Base-by-base conservation (phyloP, 2,797 vertebrate genomes). In the Gymnocypris eckloni region DNA sequence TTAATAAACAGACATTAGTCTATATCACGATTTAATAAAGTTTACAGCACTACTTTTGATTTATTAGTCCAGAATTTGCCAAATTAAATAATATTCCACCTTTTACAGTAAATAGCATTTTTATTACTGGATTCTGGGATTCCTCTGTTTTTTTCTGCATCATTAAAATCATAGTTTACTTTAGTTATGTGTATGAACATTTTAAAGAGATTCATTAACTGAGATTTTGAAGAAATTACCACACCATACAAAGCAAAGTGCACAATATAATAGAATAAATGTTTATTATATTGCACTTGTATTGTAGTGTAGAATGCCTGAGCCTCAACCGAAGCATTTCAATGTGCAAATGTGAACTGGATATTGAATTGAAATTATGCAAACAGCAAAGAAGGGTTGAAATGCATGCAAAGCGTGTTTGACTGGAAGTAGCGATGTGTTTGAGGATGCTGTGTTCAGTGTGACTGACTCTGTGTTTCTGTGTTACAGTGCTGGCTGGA, bases 401-500 rank as follows among this genome's bases (percentile, higher is more conserved):
- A 12, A 43, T 6, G 3, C 20, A 1, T 28, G 28, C 28, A 28
- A 28, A 28, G 28, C 15, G 16, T 15, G 0, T 8, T 33, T 4
- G 15, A 4, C 66, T 39, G 2, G 4, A 39, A 16, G 15, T 16
- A 67, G 1, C 2, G 37, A 22, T 70, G 37, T 70, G 9, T 41
- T 48, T 48, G 43, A 45, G 45, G 45, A 45, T 16, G 33, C 5
- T 25, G n/a, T 10, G n/a, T 78, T 43, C 7, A 25, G 3, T 41
- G 28, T 22, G 48, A 81, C 11, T 33, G 41, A 79, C 16, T 45
- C 16, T 41, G 73, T 61, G 71, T 67, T 82, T 86, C 1, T 33
- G 83, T 81, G 22, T 86, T 89, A 5, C 90, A 99, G 98, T 98
- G 97, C 92, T 99, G 98, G 97, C 93, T 99, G 91, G 97, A 99